A percentile compares a stretch with the other conserved stretches of the same genome.
Conservation (phyloP, 2,113 vertebrate genomes). For the Anoura caudifer region DNA sequence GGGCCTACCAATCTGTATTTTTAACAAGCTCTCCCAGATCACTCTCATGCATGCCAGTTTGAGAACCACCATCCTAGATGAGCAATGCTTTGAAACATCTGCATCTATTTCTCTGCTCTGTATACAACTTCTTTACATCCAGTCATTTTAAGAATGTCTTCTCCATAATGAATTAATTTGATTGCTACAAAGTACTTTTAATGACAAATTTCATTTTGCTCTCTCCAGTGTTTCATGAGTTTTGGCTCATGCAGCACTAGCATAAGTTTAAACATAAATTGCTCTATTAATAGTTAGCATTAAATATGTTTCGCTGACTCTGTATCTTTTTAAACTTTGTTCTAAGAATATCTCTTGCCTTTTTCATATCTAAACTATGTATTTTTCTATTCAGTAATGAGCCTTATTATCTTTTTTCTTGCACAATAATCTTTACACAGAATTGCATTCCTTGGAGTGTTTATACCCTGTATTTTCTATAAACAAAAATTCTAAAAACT, state of each 20-base stretch:
- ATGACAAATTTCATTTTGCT: constrained; percentile 40
- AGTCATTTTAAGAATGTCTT: constrained; percentile 3
- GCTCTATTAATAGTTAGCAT: not conserved
- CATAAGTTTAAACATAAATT: constrained; percentile 23
- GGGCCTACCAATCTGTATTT: no score
- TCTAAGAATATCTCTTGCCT: not conserved
- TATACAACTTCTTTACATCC: not conserved
- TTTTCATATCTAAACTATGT: not conserved
- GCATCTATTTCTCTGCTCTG: not conserved
- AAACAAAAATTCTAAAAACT: constrained; percentile 24
- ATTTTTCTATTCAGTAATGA: constrained; percentile 5
- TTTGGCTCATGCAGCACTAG: not conserved
- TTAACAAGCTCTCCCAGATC: no score
- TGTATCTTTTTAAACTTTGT: not conserved
- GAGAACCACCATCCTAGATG: not conserved
- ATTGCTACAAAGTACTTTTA: constrained; percentile 22
- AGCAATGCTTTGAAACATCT: not conserved
- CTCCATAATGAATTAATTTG: not conserved
- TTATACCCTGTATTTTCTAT: not conserved
- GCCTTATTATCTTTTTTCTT: constrained; percentile 19
- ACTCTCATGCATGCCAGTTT: no score
- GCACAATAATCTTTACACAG: not conserved
- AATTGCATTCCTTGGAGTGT: not conserved
- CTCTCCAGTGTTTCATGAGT: not conserved
- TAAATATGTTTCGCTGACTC: not conserved